Conservation (phyloP, 2,797 vertebrate species). For the Channallabes apus region DNA sequence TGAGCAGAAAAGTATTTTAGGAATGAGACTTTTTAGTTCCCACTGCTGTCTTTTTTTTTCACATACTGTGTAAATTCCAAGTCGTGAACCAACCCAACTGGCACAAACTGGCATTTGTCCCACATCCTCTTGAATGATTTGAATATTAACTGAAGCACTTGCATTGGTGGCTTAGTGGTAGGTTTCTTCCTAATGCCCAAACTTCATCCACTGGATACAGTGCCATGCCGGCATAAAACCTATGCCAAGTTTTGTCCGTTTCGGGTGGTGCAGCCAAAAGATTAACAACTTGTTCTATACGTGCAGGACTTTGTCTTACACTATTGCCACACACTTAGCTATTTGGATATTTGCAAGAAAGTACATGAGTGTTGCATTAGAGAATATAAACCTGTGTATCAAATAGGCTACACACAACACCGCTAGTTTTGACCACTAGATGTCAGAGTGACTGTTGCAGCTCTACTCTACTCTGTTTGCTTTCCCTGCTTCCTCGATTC, state of each 20-base stretch:
- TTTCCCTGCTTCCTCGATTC: not conserved
- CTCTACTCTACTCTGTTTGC: not conserved
- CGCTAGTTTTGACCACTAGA: conserved; percentile 38
- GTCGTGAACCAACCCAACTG: too few relatives aligned
- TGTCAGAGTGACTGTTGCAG: conserved; percentile 22
- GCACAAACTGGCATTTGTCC: not conserved
- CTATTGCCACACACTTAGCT: not conserved
- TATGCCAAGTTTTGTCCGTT: too few relatives aligned
- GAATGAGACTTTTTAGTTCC: not conserved
- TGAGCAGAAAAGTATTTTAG: not conserved
- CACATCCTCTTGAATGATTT: not conserved
- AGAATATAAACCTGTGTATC: not conserved
- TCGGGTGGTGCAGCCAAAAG: too few relatives aligned
- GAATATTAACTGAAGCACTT: not conserved
- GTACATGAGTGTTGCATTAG: not conserved
- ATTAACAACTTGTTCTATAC: not conserved
- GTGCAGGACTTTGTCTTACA: not conserved
- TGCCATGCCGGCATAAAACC: too few relatives aligned
- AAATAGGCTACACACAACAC: not conserved
- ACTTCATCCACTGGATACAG: too few relatives aligned
- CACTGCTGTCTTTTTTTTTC: not conserved
- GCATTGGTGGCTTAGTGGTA: too few relatives aligned
- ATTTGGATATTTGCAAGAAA: not conserved
- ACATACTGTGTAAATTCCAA: not conserved
- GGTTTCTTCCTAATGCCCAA: too few relatives aligned